These are phyloP conservation scores for Todiramphus saurophagus DNA, from an alignment of 2,113 vertebrate species.

Conservation along the genomic window DNA sequence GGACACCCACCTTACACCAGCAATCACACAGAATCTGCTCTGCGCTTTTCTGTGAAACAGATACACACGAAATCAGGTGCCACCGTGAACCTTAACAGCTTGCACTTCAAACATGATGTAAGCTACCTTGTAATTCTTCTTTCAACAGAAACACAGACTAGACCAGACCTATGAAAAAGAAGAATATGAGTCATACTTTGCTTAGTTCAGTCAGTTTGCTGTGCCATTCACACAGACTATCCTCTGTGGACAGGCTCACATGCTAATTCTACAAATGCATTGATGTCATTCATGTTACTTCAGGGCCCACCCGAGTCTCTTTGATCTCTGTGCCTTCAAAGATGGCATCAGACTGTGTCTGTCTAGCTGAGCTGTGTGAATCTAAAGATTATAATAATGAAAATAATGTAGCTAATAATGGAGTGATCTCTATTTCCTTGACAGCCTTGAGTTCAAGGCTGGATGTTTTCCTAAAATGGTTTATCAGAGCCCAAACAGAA, in stretches of 20 bases:
- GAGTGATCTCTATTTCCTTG: not conserved
- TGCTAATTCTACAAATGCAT: not conserved
- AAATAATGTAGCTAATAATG: not conserved
- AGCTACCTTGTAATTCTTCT: not conserved
- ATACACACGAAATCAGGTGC: not conserved
- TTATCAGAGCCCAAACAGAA: not conserved
- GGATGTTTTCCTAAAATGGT: not conserved
- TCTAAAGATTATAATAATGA: not conserved
- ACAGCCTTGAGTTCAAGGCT: not conserved
- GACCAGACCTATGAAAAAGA: not conserved
- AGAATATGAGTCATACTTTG: not conserved
- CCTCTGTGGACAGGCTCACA: not conserved
- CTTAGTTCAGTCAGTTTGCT: not conserved
- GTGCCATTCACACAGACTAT: not conserved
- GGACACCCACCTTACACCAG: not conserved
- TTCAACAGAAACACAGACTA: not conserved
- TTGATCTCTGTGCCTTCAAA: not conserved
- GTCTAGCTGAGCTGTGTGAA: not conserved
- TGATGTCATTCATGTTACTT: not conserved
- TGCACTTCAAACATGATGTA: not conserved
- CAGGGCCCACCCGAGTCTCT: not conserved
- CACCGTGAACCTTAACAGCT: not conserved
- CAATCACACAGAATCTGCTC: not conserved
- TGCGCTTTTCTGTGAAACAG: not conserved
- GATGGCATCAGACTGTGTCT: not conserved